phyloP scores from a whole-genome alignment of 2,888 invertebrate species.

The Ectropis crepuscularia region DNA sequence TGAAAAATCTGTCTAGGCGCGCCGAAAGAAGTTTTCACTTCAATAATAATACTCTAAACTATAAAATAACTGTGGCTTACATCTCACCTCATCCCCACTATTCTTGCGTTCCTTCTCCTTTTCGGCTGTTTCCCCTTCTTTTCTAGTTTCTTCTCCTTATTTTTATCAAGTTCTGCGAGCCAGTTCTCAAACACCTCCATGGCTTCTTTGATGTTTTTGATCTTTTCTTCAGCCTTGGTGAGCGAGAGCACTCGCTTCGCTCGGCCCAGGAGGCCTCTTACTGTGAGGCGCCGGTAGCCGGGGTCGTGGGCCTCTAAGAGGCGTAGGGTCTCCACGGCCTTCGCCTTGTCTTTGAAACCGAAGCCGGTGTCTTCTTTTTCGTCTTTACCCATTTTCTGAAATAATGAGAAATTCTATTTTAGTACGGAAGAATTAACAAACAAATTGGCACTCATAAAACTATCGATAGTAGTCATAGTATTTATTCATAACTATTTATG shows the following conservation, averaged over 20 bases:
- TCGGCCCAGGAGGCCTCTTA: constrained; percentile 80
- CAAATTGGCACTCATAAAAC: no score
- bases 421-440: no score
- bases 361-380: constrained; percentile 86
- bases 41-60: no score
- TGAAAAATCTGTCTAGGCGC: no score
- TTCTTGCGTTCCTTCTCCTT: constrained; percentile 15
- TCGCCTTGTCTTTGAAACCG: constrained; percentile 89
- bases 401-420: background rate
- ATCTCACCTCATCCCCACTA: constrained; percentile 48
- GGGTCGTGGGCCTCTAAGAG: constrained; percentile 86
- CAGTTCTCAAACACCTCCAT: constrained; percentile 88
- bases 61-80: background rate
- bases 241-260: constrained; percentile 73
- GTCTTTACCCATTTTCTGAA: constrained; percentile 38
- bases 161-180: constrained; percentile 82
- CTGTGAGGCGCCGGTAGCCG: constrained; percentile 87
- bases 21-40: no score
- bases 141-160: constrained; percentile 64
- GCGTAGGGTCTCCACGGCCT: constrained; percentile 87
- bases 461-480: no score
- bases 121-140: constrained; percentile 49
- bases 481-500: no score
- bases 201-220: constrained; percentile 88
- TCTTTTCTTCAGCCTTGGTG: constrained; percentile 89